A percentile compares a stretch with the other conserved stretches of the same genome.
phyloP scores from a whole-genome alignment of 1,140 invertebrate species.

The Hyles vespertilio region DNA sequence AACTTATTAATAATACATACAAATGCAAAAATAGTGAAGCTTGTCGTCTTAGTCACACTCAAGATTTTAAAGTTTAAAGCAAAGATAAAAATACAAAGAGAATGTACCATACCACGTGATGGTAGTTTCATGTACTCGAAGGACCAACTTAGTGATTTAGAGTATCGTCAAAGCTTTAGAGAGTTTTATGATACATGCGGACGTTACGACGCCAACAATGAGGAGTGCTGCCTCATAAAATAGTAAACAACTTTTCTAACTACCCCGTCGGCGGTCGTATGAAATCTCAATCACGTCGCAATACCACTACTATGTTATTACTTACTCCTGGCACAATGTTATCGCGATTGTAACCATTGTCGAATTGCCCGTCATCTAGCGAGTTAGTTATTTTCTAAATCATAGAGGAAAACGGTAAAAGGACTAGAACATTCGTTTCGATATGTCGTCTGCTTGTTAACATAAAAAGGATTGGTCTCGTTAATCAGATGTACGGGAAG shows the following conservation, averaged over 20 bases:
- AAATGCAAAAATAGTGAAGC: no score
- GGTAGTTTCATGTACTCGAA: background rate
- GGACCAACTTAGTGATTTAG: slow-evolving; percentile 25
- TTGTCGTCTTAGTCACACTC: no score
- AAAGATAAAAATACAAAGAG: no score
- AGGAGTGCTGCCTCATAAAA: slow-evolving; percentile 37
- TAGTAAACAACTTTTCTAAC: slow-evolving; percentile 38
- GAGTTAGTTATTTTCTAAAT: slow-evolving; percentile 12
- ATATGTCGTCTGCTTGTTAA: background rate
- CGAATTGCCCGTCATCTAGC: slow-evolving; percentile 13
- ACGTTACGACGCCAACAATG: slow-evolving; percentile 38
- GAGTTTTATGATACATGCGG: slow-evolving; percentile 36
- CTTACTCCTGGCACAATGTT: slow-evolving; percentile 15
- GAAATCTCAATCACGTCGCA: slow-evolving; percentile 35
- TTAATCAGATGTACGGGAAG: no score
- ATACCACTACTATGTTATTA: slow-evolving; percentile 20
- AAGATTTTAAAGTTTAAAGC: no score
- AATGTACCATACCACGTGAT: no score
- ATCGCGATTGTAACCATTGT: slow-evolving; percentile 16
- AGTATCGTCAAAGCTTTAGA: slow-evolving; percentile 27
- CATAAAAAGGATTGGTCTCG: no score
- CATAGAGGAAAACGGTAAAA: background rate
- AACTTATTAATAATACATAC: no score
- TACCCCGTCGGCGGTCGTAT: slow-evolving; percentile 24
- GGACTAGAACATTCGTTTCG: background rate